phyloP scores from a whole-genome alignment of 2,888 invertebrate species.

The Acrobasis suavella region DNA sequence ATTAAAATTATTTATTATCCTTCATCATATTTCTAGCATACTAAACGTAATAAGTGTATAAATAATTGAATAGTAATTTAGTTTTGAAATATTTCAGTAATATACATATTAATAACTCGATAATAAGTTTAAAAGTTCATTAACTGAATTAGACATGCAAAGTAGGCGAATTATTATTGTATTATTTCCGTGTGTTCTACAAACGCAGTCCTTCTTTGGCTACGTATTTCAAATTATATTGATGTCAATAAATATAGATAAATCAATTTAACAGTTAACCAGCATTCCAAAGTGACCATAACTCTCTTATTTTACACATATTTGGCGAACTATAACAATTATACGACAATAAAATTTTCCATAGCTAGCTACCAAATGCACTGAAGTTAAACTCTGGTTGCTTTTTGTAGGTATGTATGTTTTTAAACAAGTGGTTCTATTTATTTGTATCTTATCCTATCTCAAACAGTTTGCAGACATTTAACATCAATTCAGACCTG shows the following conservation, averaged over 20 bases:
- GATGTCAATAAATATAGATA: constrained; percentile 40
- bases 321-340: constrained; percentile 79
- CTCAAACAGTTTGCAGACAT: constrained; percentile 15
- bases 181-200: constrained; percentile 66
- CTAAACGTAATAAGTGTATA: constrained; percentile 84
- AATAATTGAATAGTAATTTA: constrained; percentile 83
- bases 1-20: constrained; percentile 84
- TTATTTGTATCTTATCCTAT: constrained; percentile 18
- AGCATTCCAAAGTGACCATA: constrained; percentile 66
- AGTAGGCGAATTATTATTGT: constrained; percentile 78
- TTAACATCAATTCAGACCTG: constrained; percentile 16
- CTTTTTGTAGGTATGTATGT: constrained; percentile 28
- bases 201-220: constrained; percentile 55
- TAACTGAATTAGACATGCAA: constrained; percentile 73
- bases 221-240: constrained; percentile 44
- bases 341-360: constrained; percentile 64
- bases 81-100: constrained; percentile 79
- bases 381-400: constrained; percentile 37
- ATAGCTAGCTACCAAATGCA: constrained; percentile 62
- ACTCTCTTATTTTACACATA: constrained; percentile 70
- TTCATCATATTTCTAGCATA: constrained; percentile 84
- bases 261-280: constrained; percentile 58
- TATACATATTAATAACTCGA: constrained; percentile 76
- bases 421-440: constrained; percentile 27
- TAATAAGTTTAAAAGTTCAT: constrained; percentile 66